A percentile compares a stretch with the other conserved stretches of the same genome.
Evolutionary conservation across 1,140 invertebrate genomes (phyloP).

Genomic region (Cydia fagiglandana): DNA sequence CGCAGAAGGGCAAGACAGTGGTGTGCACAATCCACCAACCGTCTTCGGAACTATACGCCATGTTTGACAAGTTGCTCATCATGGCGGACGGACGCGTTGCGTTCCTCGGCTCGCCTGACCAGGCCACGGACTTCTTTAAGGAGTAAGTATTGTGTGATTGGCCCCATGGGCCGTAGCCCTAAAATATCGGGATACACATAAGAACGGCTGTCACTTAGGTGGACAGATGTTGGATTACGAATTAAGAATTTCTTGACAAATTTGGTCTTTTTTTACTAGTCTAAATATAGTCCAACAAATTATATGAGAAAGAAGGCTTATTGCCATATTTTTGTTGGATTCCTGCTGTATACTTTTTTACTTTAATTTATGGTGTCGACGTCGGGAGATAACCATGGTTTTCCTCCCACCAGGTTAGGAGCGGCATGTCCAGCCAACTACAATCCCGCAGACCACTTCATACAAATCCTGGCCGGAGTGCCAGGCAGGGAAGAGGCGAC

Average conservation of each 20-base stretch:
- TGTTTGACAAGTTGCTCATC: constrained; percentile 94
- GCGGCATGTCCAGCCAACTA: constrained; percentile 91
- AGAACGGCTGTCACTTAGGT: too few relatives aligned
- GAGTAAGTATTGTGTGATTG: constrained; percentile 80
- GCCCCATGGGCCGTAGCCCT: too few relatives aligned
- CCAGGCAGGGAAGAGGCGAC: constrained; percentile 89
- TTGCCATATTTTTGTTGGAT: not conserved
- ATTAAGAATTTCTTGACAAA: too few relatives aligned
- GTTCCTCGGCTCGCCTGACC: constrained; percentile 90
- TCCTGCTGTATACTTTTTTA: too few relatives aligned
- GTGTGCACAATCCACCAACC: constrained; percentile 98
- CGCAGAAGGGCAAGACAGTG: constrained; percentile 93
- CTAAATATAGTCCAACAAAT: too few relatives aligned
- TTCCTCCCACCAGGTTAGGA: constrained; percentile 80
- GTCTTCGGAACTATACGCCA: constrained; percentile 93
- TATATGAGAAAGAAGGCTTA: not conserved
- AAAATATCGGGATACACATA: too few relatives aligned
- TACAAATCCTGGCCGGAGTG: constrained; percentile 93
- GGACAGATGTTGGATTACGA: too few relatives aligned
- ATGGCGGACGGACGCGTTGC: constrained; percentile 96
- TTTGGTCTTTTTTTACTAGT: too few relatives aligned
- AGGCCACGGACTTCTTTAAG: constrained; percentile 90
- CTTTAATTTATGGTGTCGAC: not conserved
- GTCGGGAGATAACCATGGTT: not conserved
- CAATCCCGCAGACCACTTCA: constrained; percentile 97